Evolutionary conservation across 2,888 invertebrate species (phyloP), one percentile per base, ranked within the genome.

Genomic region (Erebia palarica): DNA sequence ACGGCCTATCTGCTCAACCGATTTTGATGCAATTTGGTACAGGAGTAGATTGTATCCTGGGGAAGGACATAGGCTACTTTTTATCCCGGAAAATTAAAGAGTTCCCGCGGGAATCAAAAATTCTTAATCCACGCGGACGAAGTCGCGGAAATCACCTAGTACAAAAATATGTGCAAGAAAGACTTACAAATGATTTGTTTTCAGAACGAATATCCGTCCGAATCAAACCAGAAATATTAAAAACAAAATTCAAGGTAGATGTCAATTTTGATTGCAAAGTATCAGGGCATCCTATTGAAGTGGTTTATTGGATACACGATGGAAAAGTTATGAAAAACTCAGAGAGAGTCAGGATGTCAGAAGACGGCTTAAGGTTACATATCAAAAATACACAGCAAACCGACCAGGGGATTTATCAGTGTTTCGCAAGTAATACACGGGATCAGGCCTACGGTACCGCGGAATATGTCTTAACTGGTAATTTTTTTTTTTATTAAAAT

Each of bases 401-500:
- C 71, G 98, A 98, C 87, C 95, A 96, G 72, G 98, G 98, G 58
- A 96, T 98, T 95, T 98, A 97, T 89, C 98, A 98, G 83, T 98
- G 98, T 86, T 96, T 98, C 79, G 97, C 96, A 8, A 96, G 96
- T 81, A 97, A 97, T 82, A 96, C 96, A 77, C 96, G 96, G 90
- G 97, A 97, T 83, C 97, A 97, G 87, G 96, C 96, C 16, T 97
- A 97, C 85, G 97, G 97, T 11, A 95, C 96, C 0, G 96, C 97
- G 1, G 97, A 98, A 85, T 94, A 97, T 65, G 94, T 96, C 79
- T 94, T 97, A 81, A 97, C 97, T 78, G 96, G 97, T 97, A 88
- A 76, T 68, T 51, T 42, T 18, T 55, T 18, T 1, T 55, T 10
- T 55, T 10, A 55, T 10, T 18, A 18, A 55, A 18, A 53, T 16